Percentiles rank a stretch among this genome's conserved stretches.
phyloP scores from a whole-genome alignment of 2,888 invertebrate genomes.

The Tenthredo mesomela region DNA sequence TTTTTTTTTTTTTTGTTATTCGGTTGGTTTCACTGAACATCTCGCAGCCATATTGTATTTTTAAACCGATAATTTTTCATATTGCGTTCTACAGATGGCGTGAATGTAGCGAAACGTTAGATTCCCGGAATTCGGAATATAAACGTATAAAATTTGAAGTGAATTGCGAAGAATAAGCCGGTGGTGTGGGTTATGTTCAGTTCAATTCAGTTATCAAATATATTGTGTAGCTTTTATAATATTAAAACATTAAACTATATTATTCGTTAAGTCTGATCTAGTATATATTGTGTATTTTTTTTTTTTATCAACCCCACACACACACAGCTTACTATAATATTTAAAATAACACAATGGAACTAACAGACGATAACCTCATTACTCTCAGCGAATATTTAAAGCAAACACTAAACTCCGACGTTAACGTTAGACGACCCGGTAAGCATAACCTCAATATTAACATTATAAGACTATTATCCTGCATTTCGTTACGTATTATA shows the following conservation, averaged over 20 bases:
- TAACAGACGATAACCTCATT: slow-evolving; percentile 91
- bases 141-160: slow-evolving; percentile 25
- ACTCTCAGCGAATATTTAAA: slow-evolving; percentile 91
- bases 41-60: background rate
- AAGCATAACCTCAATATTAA: slow-evolving; percentile 70
- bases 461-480: background rate
- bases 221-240: background rate
- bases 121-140: background rate
- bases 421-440: slow-evolving; percentile 91
- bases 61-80: no score
- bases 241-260: background rate
- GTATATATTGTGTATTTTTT: background rate
- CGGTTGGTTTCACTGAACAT: background rate
- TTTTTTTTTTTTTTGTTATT: background rate
- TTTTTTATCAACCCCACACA: background rate
- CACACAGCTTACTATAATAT: background rate
- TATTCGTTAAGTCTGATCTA: background rate
- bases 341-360: slow-evolving; percentile 84
- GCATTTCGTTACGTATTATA: slow-evolving; percentile 13
- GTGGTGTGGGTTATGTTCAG: slow-evolving; percentile 21
- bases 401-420: slow-evolving; percentile 93
- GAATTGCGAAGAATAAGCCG: background rate
- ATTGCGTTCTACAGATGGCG: background rate
- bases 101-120: background rate
- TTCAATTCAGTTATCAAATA: background rate